Conservation (phyloP, 2,797 vertebrate genomes). For the Busarellus nigricollis region DNA sequence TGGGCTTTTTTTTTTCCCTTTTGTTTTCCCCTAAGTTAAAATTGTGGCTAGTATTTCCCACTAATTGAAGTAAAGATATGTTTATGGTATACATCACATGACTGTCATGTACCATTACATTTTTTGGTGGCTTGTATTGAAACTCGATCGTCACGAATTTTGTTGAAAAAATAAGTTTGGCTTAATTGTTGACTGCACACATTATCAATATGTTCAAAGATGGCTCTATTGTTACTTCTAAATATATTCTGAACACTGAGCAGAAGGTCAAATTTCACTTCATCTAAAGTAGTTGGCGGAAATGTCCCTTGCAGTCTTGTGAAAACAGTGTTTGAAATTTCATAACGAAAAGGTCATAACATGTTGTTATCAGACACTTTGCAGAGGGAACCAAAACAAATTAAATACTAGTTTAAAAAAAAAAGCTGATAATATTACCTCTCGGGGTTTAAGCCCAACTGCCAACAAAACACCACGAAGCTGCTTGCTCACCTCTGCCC, state of each 20-base stretch:
- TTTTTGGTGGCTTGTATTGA: not conserved
- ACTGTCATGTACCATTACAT: not conserved
- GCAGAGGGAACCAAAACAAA: constrained; percentile 12
- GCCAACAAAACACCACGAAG: too few species aligned
- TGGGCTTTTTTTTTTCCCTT: too few species aligned
- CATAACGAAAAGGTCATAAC: constrained; percentile 51
- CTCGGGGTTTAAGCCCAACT: too few species aligned
- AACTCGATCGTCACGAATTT: not conserved
- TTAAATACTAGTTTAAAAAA: not conserved
- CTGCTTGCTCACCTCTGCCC: accelerated
- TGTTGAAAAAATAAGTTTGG: not conserved
- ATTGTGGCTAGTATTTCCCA: not conserved
- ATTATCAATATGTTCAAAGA: not conserved
- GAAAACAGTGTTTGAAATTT: constrained; percentile 29
- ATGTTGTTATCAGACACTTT: not conserved
- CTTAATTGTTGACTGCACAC: not conserved
- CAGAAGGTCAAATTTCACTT: constrained; percentile 32
- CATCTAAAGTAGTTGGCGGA: constrained; percentile 2
- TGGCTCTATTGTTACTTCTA: not conserved
- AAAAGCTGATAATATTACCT: not conserved
- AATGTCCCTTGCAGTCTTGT: not conserved
- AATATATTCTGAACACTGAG: not conserved
- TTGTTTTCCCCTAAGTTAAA: not conserved
- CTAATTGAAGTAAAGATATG: not conserved
- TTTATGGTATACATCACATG: not conserved